Evolutionary conservation across 2,113 vertebrate species (phyloP).

Genomic region (Notothenia rossii): DNA sequence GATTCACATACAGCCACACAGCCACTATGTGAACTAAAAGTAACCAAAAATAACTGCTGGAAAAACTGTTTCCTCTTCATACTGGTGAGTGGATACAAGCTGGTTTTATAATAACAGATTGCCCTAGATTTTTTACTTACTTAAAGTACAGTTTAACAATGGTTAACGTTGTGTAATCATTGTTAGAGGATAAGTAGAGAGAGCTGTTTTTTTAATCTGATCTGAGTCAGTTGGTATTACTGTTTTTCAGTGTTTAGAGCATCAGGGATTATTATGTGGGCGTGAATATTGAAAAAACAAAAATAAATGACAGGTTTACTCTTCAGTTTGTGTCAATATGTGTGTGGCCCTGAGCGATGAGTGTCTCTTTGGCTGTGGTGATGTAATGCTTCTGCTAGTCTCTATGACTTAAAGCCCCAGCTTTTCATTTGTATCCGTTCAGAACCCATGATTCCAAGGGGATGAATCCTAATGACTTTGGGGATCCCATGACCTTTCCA

Average conservation of each 20-base stretch:
- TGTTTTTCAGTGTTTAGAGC: conserved; percentile 10
- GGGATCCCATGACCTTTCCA: no score
- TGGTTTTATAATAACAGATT: background rate
- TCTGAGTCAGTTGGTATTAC: conserved; percentile 1
- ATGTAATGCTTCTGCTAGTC: conserved; percentile 1
- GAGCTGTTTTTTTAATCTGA: background rate
- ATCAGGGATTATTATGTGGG: conserved; percentile 4
- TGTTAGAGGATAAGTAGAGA: background rate
- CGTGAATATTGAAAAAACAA: conserved; percentile 1
- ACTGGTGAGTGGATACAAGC: conserved; percentile 32
- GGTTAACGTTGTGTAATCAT: background rate
- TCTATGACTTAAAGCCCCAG: background rate
- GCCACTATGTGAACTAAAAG: background rate
- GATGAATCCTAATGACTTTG: no score
- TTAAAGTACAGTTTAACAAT: background rate
- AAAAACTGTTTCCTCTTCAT: background rate
- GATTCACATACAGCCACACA: conserved; percentile 1
- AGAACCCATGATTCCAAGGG: no score
- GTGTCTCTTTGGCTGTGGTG: background rate
- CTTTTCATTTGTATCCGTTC: background rate
- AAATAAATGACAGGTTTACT: conserved; percentile 20
- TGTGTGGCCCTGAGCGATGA: background rate
- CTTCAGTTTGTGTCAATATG: conserved; percentile 3
- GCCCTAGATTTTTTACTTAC: background rate
- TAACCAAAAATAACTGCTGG: background rate